Base-by-base conservation (phyloP, 2,797 vertebrate genomes). In the Hemitrygon akajei region DNA sequence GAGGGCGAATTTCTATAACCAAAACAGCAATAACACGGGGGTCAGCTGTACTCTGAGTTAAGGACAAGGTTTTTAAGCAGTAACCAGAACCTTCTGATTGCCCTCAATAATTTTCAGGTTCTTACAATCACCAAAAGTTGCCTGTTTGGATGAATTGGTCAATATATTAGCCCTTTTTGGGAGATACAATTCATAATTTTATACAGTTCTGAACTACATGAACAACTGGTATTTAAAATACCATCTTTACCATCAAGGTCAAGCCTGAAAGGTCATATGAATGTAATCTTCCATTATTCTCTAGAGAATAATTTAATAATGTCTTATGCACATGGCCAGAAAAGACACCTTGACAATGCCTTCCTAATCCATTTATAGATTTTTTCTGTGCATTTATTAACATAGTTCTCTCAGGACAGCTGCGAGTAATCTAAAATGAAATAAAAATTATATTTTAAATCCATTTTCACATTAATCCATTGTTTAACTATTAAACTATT, bases 391-490 rank as follows among this genome's bases (percentile, higher is more conserved):
- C 37, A 93, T 69, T 56, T 93, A 56, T 93, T 75, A 73, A 30
- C 27, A 93, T 47, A 58, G 73, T 75, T 27, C 73, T 76, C 73
- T 93, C 91, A 56, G 71, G 40, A 18, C 71, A 22, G 34, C 91
- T 56, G 69, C 71, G 47, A 40, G 69, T 73, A 76, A 93, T 75
- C 71, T 75, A 47, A 76, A 93, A 73, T 27, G 76, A 56, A 76
- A 56, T 93, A 40, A 56, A 76, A 93, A 75, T 73, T 93, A 40
- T 18, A 47, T 56, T 56, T 93, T 40, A 71, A 40, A 56, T 92
- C 34, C 91, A 93, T 92, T 92, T 56, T 40, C 91, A 47, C 40
- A 75, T 93, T 73, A 75, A 76, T 47, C 37, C 71, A 58, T 58
- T 92, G 71, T 30, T 71, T 30, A 40, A 89, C n/a, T 20, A 37